A percentile compares a stretch with the other conserved stretches of the same genome.
Evolutionary conservation across 2,113 vertebrate species (phyloP).

Genomic region (Eclectus roratus): DNA sequence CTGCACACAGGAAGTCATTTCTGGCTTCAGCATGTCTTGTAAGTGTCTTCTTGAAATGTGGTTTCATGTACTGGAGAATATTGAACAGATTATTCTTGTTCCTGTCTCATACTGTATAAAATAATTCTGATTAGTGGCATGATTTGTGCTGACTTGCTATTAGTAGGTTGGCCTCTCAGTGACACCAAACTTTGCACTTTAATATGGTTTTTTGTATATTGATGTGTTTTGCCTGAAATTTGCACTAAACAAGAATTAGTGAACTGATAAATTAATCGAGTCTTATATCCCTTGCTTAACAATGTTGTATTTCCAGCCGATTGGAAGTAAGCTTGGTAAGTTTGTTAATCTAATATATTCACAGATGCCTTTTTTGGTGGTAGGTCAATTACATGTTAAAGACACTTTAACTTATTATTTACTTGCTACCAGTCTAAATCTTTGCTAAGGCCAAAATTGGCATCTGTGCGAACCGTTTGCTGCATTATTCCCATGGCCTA

Average conservation of each 20-base stretch:
- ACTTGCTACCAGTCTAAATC: neutral
- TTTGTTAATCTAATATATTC: neutral
- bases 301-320: neutral
- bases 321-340: neutral
- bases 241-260: neutral
- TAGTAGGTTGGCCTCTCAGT: neutral
- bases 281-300: neutral
- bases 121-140: neutral
- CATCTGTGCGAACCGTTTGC: slow-evolving; percentile 28
- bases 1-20: neutral
- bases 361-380: neutral
- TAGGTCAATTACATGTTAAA: neutral
- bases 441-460: slow-evolving; percentile 9
- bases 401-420: neutral
- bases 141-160: neutral
- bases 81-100: neutral
- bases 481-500: slow-evolving; percentile 61
- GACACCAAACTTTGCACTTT: neutral
- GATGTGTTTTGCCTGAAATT: neutral
- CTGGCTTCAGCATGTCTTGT: neutral
- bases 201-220: neutral
- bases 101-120: neutral
- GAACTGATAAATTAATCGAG: neutral
- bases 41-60: neutral
- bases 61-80: neutral